Evolutionary conservation across 2,797 vertebrate genomes (phyloP).

Genomic region (Chaunax sp.): DNA sequence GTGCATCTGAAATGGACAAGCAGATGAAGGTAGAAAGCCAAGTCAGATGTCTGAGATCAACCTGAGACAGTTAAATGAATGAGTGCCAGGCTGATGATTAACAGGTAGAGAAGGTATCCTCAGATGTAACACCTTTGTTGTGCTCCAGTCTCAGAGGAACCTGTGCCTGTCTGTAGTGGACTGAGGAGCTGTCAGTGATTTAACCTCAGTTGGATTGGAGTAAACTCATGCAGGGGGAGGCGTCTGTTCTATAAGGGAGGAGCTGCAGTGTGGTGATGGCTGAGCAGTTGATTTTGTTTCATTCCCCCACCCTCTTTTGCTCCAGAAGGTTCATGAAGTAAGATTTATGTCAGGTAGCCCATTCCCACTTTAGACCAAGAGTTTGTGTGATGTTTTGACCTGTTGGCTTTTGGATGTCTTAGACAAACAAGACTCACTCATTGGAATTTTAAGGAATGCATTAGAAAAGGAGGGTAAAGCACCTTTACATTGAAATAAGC

Average conservation of each 20-base stretch:
- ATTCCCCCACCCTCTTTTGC: background rate
- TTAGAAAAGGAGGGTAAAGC: background rate
- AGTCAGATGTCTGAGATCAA: slow-evolving; percentile 19
- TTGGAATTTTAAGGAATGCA: background rate
- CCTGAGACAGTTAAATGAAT: background rate
- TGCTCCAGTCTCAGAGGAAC: slow-evolving; percentile 13
- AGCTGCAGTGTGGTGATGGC: slow-evolving; percentile 32
- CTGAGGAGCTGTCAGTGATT: slow-evolving; percentile 15
- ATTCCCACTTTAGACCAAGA: background rate
- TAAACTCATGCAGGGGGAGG: slow-evolving; percentile 54
- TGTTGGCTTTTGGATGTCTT: background rate
- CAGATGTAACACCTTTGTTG: slow-evolving; percentile 36
- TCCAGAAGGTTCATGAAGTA: slow-evolving; percentile 41
- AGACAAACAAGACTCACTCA: background rate
- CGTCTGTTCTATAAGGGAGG: slow-evolving; percentile 48
- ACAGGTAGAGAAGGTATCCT: slow-evolving; percentile 20
- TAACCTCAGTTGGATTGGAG: slow-evolving; percentile 50
- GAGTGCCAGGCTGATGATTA: slow-evolving; percentile 29
- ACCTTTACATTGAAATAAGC: background rate
- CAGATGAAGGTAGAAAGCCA: slow-evolving; percentile 7
- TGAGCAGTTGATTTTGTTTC: slow-evolving; percentile 32
- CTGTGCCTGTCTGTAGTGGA: slow-evolving; percentile 24
- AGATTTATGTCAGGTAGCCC: slow-evolving; percentile 11
- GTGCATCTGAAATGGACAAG: slow-evolving; percentile 4
- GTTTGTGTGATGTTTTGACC: background rate